A percentile compares a stretch with the other conserved stretches of the same genome.
These are phyloP conservation scores for Rutpela maculata DNA, from an alignment of 2,888 invertebrate species.

Conservation along the genomic window DNA sequence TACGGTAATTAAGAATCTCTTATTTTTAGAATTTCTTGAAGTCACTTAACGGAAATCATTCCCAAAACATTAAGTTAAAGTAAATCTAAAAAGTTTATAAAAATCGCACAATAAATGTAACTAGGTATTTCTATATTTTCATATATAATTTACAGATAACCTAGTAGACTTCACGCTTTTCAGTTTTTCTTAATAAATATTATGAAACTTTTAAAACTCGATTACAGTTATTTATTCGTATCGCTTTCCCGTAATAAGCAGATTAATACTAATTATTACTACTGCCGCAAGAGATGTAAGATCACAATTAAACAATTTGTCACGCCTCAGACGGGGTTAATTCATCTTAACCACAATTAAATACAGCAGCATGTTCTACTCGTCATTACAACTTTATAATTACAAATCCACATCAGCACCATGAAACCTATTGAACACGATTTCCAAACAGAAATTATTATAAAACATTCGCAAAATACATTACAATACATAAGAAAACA, in stretches of 20 bases:
- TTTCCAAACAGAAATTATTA: conserved; percentile 45
- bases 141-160: too few relatives aligned
- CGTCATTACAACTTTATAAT: neutral
- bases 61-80: too few relatives aligned
- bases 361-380: neutral
- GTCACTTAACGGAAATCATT: too few relatives aligned
- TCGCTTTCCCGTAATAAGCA: neutral
- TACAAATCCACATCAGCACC: conserved; percentile 11
- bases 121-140: too few relatives aligned
- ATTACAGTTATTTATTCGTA: neutral
- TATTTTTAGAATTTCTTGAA: too few relatives aligned
- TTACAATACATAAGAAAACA: conserved; percentile 60
- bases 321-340: neutral
- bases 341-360: conserved; percentile 8
- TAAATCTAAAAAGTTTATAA: too few relatives aligned
- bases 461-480: conserved; percentile 56
- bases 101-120: too few relatives aligned
- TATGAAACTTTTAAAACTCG: too few relatives aligned
- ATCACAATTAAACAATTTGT: neutral
- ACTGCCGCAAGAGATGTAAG: neutral
- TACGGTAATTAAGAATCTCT: too few relatives aligned
- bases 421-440: conserved; percentile 4
- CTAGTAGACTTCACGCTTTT: too few relatives aligned
- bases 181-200: too few relatives aligned
- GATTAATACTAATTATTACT: neutral